Evolutionary conservation across 2,797 vertebrate species (phyloP), one percentile per base, ranked within the genome.

Genomic region (Antrozous pallidus): DNA sequence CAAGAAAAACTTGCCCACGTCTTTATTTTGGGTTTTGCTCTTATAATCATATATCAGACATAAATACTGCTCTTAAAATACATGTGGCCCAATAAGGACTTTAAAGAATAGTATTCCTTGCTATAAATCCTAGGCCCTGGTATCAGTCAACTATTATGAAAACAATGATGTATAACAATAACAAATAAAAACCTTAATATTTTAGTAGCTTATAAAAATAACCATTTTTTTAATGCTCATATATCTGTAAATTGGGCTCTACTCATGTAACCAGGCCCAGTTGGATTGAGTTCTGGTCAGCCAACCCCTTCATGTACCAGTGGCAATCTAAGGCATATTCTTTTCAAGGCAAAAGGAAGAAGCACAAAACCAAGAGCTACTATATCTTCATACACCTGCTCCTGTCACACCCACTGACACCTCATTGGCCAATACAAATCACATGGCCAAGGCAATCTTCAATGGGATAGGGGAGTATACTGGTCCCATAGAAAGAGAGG

Each of bases 151-250:
- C 33, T 90, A n/a, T 63, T 47, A 49, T 9, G 12, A 51, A 47
- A 90, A 83, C 17, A 38, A 56, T 58, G 42, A 10, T 90, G 2
- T 6, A 38, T 75, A 87, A 91, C 45, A 94, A 69, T 31, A 91
- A 83, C 31, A 94, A 49, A 33, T 69, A 36, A 82, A 95, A 75
- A 78, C 36, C 70, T 71, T 83, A n/a, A 79, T 31, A 79, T 63
- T 79, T 77, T 58, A 63, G 26, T 17, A 40, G 10, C 33, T 82
- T 79, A 58, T 1, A 89, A 95, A 92, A 92, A 56, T 26, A 42
- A 82, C 5, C 33, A 56, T 58, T 88, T 86, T 74, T 75, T 80
- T 80, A 61, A 61, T 81, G 24, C 18, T 81, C 22, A 63, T 28
- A 10, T 65, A 22, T 58, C 45, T 63, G 26, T 79, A 67, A 31